phyloP scores from a whole-genome alignment of 1,140 invertebrate genomes.

The Temnothorax longispinosus region DNA sequence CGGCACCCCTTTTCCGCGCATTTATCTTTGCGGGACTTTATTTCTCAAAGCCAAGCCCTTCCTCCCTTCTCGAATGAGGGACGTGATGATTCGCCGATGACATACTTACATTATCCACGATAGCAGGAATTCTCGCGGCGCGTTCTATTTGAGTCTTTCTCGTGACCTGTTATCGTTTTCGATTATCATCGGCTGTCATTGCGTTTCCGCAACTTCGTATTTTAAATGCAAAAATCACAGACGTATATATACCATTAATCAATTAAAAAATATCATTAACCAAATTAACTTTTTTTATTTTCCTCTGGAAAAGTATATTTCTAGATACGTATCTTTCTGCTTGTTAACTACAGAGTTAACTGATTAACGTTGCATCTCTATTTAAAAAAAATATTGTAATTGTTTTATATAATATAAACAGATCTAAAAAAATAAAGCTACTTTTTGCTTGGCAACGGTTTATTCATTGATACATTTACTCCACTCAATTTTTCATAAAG shows the following conservation, averaged over 20 bases:
- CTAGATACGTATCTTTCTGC: background rate
- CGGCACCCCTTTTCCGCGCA: conserved; percentile 39
- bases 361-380: background rate
- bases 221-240: background rate
- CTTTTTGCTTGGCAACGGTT: background rate
- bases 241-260: background rate
- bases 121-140: background rate
- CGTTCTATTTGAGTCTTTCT: background rate
- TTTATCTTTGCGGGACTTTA: conserved; percentile 44
- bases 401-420: background rate
- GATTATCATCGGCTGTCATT: background rate
- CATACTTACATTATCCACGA: conserved; percentile 1
- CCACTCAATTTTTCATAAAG: background rate
- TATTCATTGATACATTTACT: background rate
- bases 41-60: conserved; percentile 28
- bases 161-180: background rate
- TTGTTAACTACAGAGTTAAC: background rate
- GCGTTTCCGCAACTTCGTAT: background rate
- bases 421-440: background rate
- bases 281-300: background rate
- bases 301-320: background rate
- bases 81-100: background rate
- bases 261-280: background rate
- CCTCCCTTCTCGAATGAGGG: background rate
- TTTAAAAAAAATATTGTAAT: background rate